Conservation (phyloP, 2,113 vertebrate genomes). For the Sprattus sprattus region DNA sequence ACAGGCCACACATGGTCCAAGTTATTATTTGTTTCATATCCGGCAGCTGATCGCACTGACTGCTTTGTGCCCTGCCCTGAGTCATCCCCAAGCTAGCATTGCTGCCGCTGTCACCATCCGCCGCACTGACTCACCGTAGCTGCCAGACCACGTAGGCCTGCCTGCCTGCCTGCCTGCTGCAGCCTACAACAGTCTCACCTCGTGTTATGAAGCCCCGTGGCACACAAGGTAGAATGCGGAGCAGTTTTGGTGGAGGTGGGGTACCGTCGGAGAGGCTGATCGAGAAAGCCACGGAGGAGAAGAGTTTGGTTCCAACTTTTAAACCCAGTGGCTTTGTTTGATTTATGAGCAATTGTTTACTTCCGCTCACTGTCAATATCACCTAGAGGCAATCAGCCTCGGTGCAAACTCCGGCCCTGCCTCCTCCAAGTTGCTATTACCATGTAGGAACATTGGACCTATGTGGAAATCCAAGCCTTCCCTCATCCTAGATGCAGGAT, state of each 20-base stretch:
- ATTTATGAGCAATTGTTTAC: background rate
- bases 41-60: background rate
- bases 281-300: background rate
- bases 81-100: background rate
- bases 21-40: slow-evolving; percentile 4
- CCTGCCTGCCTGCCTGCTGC: background rate
- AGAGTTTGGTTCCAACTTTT: background rate
- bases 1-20: background rate
- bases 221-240: background rate
- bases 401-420: background rate
- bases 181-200: background rate
- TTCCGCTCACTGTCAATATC: background rate
- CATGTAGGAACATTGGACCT: background rate
- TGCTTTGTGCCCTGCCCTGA: background rate
- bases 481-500: background rate
- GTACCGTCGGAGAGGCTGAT: background rate
- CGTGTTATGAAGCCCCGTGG: background rate
- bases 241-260: background rate
- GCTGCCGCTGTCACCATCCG: background rate
- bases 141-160: background rate
- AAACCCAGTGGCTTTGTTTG: background rate
- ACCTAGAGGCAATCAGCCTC: background rate
- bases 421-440: background rate
- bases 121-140: background rate
- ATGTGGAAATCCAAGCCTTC: background rate